Evolutionary conservation across 2,113 vertebrate species (phyloP), one percentile per base, ranked within the genome.

Genomic region (Rhinoptilus africanus): DNA sequence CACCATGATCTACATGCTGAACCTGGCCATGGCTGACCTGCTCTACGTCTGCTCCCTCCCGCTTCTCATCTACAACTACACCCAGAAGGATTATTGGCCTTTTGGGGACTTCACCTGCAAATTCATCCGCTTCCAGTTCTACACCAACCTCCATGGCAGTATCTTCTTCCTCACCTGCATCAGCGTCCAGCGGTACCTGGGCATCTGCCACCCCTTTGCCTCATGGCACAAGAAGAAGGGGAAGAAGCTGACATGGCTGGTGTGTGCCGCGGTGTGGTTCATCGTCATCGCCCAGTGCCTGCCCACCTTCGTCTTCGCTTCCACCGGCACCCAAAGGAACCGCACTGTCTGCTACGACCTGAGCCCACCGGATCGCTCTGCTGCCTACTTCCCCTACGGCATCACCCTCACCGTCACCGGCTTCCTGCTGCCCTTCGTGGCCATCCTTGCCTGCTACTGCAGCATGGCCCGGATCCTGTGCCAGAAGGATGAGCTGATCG

Each of bases 121-220:
- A 50, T 95, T 99, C 2, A 95, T 99, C 34, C 98, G 99, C 62
- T 99, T 99, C 97, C 99, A 99, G 97, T 99, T 99, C 98, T 99
- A 99, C 90, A 99, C 98, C 96, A 99, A 99, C 96, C 97, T 99
- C 6, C 99, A 99, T 0, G 83, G 99, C 90, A 99, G 99, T 97
- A 99, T 99, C 97, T 89, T 99, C 85, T 99, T 99, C 98, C 99
- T 99, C 96, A 99, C 99, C 88, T 99, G 99, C 98, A 99, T 99
- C 98, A 99, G 99, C 20, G 24, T 99, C 92, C 99, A 99, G 95
- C 98, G 99, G 66, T 99, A 99, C 77, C 87, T 99, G 93, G 99
- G 99, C 72, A 99, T 99, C 96, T 99, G 99, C 98, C 98, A 99
- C 92, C 99, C 99, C 0, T 50, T 99, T 60, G 98, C 98, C 3